Evolutionary conservation across 1,140 invertebrate species (phyloP), one percentile per base, ranked within the genome.

Genomic region (Eriosoma lanigerum): DNA sequence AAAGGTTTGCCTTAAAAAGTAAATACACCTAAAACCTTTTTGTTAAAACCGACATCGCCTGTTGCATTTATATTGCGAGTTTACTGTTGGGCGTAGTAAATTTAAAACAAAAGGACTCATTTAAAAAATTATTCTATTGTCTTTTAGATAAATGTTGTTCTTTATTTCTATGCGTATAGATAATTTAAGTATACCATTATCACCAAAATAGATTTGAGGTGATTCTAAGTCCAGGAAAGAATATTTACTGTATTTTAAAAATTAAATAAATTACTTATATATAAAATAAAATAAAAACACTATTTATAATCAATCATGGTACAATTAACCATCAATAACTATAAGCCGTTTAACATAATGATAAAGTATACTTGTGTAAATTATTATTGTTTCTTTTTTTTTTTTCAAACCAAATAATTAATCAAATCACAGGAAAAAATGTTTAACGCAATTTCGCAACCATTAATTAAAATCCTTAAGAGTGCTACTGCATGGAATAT

Each of bases 31-130:
- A 48, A 60, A 78, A 60, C 75, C 75, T 58, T 78, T 78, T 78
- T 78, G 75, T 78, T 78, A 46, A 26, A 17, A 60, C 38, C 75
- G 15, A 78, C 32, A 78, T 21, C 56, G 75, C 75, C 56, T 62
- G 75, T 78, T 78, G 75, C 75, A 78, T 78, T 78, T 78, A 78
- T 78, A 78, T 78, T 78, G 62, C 38, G 19, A 21, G 44, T 58
- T 78, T 62, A 75, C 32, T 48, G 52, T 60, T 32, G 44, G 32
- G 62, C 12, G 75, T 78, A 48, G 75, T 76, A 60, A 60, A 78
- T 78, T 56, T 78, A 26, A 24, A 78, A 62, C 44, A 78, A 78
- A 78, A 72, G 24, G 38, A 48, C 56, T n/a, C 1, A 8, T 38
- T 48, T 17, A 4, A 46, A 60, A 46, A 46, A 75, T 15, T 38